These are phyloP conservation scores for Gambusia affinis DNA, from an alignment of 2,113 vertebrate species.

Conservation along the genomic window DNA sequence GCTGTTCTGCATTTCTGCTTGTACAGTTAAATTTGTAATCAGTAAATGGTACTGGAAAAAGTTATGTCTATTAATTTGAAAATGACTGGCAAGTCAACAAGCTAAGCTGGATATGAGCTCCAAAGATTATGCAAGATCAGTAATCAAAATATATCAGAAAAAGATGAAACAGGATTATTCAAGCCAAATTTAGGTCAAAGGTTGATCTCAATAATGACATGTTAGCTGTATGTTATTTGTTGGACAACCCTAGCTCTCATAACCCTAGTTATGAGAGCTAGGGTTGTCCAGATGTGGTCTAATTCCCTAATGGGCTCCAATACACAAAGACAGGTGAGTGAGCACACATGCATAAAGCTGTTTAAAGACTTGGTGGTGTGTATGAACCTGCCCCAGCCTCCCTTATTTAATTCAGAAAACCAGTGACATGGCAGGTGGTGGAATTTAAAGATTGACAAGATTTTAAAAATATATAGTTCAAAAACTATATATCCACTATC, in stretches of 20 bases:
- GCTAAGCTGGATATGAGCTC: background rate
- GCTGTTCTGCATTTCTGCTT: background rate
- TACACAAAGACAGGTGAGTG: conserved; percentile 9
- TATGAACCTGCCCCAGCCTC: conserved; percentile 4
- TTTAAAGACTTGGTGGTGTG: conserved; percentile 10
- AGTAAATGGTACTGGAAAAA: background rate
- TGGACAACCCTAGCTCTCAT: too few species aligned
- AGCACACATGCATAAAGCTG: background rate
- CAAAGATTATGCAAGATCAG: conserved; percentile 1
- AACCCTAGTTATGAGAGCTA: conserved; percentile 21
- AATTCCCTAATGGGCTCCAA: conserved; percentile 66
- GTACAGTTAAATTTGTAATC: background rate
- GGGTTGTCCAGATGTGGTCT: conserved; percentile 65
- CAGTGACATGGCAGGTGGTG: conserved; percentile 1
- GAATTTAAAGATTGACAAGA: conserved; percentile 17
- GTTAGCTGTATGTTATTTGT: conserved; percentile 5
- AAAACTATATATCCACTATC: too few species aligned
- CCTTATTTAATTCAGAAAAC: conserved; percentile 49
- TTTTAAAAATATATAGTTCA: background rate
- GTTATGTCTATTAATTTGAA: background rate
- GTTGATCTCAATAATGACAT: conserved; percentile 25
- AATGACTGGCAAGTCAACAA: background rate
- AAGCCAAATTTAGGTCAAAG: conserved; percentile 24
- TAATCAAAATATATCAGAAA: conserved; percentile 19
- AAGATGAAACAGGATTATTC: conserved; percentile 10